A percentile compares a stretch with the other conserved stretches of the same genome.
Conservation (phyloP, 2,113 vertebrate genomes). For the Nestor notabilis region DNA sequence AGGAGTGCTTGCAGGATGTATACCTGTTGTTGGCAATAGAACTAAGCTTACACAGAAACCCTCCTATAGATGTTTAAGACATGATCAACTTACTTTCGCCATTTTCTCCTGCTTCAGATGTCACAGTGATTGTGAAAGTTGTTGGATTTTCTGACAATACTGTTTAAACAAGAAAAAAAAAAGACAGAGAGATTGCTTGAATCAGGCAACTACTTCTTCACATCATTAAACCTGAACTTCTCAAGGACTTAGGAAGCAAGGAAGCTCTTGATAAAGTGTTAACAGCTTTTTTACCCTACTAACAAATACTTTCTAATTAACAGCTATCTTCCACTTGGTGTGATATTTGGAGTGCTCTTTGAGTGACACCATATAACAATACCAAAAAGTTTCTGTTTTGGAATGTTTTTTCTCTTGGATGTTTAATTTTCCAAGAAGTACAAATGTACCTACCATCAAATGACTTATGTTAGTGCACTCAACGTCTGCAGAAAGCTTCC, state of each 20-base stretch:
- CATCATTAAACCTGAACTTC: not conserved
- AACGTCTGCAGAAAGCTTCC: not conserved
- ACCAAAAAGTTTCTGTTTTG: not conserved
- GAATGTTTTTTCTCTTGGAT: not conserved
- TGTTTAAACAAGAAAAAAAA: conserved; percentile 59
- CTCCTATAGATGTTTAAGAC: not conserved
- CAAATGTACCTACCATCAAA: not conserved
- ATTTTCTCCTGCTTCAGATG: conserved; percentile 90
- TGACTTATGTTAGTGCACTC: fast-evolving
- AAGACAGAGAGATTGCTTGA: not conserved
- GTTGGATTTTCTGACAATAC: conserved; percentile 90
- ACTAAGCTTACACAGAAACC: not conserved
- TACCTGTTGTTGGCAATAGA: not conserved
- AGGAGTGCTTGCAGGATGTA: not conserved
- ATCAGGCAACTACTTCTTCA: not conserved
- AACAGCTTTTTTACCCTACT: not conserved
- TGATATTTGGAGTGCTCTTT: not conserved
- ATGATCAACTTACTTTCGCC: conserved; percentile 88
- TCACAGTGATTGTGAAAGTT: conserved; percentile 95
- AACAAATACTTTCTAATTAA: not conserved
- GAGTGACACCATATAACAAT: not conserved
- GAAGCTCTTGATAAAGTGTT: not conserved
- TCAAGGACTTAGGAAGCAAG: not conserved
- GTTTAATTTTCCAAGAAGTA: not conserved
- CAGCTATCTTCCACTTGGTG: not conserved